Evolutionary conservation across 2,113 vertebrate genomes (phyloP).

Genomic region (Scatophagus argus): DNA sequence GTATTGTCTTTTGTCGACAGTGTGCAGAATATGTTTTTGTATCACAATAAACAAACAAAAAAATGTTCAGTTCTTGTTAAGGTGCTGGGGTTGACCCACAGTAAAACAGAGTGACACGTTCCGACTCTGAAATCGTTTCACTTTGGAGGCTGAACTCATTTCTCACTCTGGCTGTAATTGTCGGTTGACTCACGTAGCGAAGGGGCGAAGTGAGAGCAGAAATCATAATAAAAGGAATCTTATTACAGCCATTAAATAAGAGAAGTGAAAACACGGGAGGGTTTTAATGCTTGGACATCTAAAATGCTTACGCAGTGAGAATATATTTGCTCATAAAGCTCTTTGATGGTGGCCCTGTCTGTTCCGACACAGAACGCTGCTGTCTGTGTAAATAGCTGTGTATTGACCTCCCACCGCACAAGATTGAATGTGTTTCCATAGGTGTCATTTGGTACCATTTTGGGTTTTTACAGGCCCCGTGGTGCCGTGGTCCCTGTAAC

Average conservation of each 20-base stretch:
- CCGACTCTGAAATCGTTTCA: conserved; percentile 8
- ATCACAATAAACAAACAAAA: background rate
- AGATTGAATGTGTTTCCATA: conserved; percentile 81
- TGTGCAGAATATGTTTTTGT: background rate
- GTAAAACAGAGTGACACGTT: conserved; percentile 12
- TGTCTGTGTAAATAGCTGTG: conserved; percentile 79
- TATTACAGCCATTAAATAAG: conserved; percentile 79
- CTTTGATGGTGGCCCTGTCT: conserved; percentile 82
- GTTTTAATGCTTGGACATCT: conserved; percentile 66
- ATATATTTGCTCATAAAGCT: conserved; percentile 81
- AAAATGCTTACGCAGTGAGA: conserved; percentile 76
- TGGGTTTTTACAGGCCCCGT: conserved; percentile 66
- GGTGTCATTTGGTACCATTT: conserved; percentile 72
- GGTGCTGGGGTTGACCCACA: background rate
- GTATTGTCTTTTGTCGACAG: background rate
- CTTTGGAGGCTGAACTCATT: conserved; percentile 31
- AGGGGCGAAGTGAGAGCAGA: conserved; percentile 46
- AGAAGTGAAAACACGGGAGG: conserved; percentile 71
- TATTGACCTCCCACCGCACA: conserved; percentile 68
- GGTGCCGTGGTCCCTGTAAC: conserved; percentile 55
- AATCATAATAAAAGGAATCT: conserved; percentile 78
- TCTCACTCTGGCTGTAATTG: conserved; percentile 22
- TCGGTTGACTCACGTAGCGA: conserved; percentile 32
- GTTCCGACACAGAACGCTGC: conserved; percentile 55
- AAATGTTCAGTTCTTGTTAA: background rate